Evolutionary conservation across 2,888 invertebrate species (phyloP), one percentile per base, ranked within the genome.

Genomic region (Schizaphis graminum): DNA sequence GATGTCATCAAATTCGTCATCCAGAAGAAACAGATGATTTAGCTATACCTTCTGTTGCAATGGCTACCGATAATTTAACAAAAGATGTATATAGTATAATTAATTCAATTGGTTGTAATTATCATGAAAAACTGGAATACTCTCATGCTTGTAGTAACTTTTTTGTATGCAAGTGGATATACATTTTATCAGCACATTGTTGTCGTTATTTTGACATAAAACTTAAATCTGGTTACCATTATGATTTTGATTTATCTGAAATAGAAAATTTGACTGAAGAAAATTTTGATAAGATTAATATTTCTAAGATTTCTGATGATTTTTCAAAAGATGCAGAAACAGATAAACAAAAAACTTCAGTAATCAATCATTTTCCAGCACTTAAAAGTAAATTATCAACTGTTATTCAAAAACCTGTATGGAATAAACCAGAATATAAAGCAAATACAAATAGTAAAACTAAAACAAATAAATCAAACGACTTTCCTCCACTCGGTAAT

Each of bases 91-190:
- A 61, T 13, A 91, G 24, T 86, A 86, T n/a, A n/a, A 86, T 94
- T 0, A 86, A 26, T 8, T 41, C 85, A 61, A 28, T 93, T 61
- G 93, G 93, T 85, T 93, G 93, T 93, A 53, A 16, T 10, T 93
- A 49, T 35, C 93, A 94, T 61, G 94, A 91, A 86, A 61, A 61
- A 67, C 49, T 57, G 41, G 94, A 84, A 2, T 3, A 28, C 16
- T 2, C 61, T 86, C 86, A 94, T 28, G 49, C 67, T 41, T 94
- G 94, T 86, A 94, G 94, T 86, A 94, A 94, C 49, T 94, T 61
- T 24, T 91, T 53, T 90, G 86, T 94, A 3, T 94, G 94, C 28
- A 94, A 94, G 24, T 94, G 94, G 94, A 94, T 94, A 21, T 44
- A 90, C 41, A 91, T 94, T 28, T 26, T 94, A 24, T 94, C 94